A percentile compares a stretch with the other conserved stretches of the same genome.
Evolutionary conservation across 2,888 invertebrate genomes (phyloP).

Genomic region (Agonopterix subpropinquella): DNA sequence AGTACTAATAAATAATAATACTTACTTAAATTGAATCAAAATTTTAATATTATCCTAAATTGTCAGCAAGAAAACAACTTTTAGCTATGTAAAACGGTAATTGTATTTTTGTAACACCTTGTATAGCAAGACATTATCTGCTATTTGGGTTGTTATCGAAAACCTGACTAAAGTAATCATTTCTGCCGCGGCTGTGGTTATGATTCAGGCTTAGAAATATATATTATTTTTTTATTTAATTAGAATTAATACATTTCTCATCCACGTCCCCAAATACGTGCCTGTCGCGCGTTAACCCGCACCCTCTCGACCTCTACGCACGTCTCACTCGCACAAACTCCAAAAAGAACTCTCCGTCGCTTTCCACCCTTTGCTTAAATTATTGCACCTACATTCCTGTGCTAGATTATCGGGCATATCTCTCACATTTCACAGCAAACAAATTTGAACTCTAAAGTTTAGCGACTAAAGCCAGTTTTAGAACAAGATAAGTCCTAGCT

Average conservation of each 20-base stretch:
- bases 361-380: slow-evolving; percentile 74
- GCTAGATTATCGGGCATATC: slow-evolving; percentile 35
- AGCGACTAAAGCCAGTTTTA: slow-evolving; percentile 20
- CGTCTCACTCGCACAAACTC: slow-evolving; percentile 74
- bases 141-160: too few species aligned
- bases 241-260: too few species aligned
- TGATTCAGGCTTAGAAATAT: background rate
- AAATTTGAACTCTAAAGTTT: slow-evolving; percentile 28
- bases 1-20: too few species aligned
- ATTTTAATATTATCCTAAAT: too few species aligned
- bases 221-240: too few species aligned
- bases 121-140: too few species aligned
- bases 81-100: too few species aligned
- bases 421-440: slow-evolving; percentile 16
- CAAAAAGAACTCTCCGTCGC: slow-evolving; percentile 74
- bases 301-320: slow-evolving; percentile 70
- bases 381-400: slow-evolving; percentile 62
- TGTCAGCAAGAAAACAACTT: too few species aligned
- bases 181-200: too few species aligned
- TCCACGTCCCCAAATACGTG: slow-evolving; percentile 24
- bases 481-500: slow-evolving; percentile 13
- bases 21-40: too few species aligned
- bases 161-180: too few species aligned
- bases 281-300: slow-evolving; percentile 65
- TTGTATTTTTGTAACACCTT: too few species aligned